Conservation (phyloP, 2,113 vertebrate genomes). For the Leptosomus discolor region DNA sequence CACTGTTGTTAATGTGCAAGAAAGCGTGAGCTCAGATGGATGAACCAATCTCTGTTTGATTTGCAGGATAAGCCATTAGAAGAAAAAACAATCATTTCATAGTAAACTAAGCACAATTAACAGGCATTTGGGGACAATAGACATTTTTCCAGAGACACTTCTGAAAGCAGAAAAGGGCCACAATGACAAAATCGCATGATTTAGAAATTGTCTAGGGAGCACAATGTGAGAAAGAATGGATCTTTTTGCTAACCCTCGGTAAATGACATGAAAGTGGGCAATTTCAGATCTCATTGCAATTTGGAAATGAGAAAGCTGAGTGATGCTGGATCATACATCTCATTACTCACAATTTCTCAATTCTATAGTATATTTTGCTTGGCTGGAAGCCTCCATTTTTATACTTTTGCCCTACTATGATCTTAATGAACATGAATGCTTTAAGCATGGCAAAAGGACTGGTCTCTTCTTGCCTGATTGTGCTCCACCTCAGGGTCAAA, state of each 20-base stretch:
- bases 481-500: not conserved
- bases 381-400: not conserved
- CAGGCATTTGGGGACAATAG: not conserved
- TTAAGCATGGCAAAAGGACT: not conserved
- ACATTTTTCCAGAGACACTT: constrained; percentile 17
- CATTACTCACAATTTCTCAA: not conserved
- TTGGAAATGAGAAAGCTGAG: constrained; percentile 36
- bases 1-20: constrained; percentile 35
- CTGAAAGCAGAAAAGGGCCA: not conserved
- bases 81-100: constrained; percentile 37
- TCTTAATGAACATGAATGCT: not conserved
- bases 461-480: not conserved
- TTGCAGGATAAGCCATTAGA: not conserved
- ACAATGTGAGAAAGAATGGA: not conserved
- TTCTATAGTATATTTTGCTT: not conserved
- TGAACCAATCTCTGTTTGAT: constrained; percentile 7
- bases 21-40: not conserved
- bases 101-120: constrained; percentile 46
- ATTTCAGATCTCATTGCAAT: constrained; percentile 20
- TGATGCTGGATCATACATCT: not conserved
- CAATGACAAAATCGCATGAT: not conserved
- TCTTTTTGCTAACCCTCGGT: not conserved
- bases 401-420: not conserved
- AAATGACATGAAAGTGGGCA: not conserved
- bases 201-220: not conserved